Evolutionary conservation across 2,113 vertebrate species (phyloP), one percentile per base, ranked within the genome.

Genomic region (Anoplopoma fimbria): DNA sequence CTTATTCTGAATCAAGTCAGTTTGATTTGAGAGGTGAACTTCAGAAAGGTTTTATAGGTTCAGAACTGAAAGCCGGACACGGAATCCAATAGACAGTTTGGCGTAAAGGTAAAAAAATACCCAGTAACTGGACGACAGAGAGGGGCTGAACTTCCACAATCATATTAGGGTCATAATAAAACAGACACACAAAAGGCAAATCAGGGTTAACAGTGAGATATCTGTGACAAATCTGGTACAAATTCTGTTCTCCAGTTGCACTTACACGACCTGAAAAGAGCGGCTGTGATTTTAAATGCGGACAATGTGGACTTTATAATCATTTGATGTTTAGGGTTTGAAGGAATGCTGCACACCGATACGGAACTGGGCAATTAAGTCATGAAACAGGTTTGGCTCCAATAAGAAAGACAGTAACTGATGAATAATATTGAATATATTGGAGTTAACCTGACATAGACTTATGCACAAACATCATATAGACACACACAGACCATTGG

Each of bases 61-160:
- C 13, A n/a, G 0, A 25, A 31, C 9, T 23, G 0, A 80, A 74
- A 45, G 9, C 13, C 8, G 49, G 45, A 47, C 15, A 15, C 6
- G 33, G 12, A 42, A 62, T 29, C 6, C 9, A 47, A 74, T 27
- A 8, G 2, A 3, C 15, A 31, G 12, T 36, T 69, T 42, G 10
- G 4, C 42, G 23, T 6, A n/a, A 47, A 55, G 21, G 34, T 23
- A 4, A 6, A 67, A 6, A 1, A 62, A 2, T 13, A 31, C 10
- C 15, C 25, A 27, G 14, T 1, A 61, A 60, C 34, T 74, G 69
- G 40, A 68, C 79, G 68, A 74, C 85, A 89, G 55, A 89, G 88
- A 92, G 81, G 63, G 79, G 83, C 86, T 89, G 89, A 91, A 71
- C 69, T 51, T 51, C 9, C 19, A 70, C n/a, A 53, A 15, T 27